phyloP scores from a whole-genome alignment of 2,113 vertebrate genomes.

The Anolis carolinensis region DNA sequence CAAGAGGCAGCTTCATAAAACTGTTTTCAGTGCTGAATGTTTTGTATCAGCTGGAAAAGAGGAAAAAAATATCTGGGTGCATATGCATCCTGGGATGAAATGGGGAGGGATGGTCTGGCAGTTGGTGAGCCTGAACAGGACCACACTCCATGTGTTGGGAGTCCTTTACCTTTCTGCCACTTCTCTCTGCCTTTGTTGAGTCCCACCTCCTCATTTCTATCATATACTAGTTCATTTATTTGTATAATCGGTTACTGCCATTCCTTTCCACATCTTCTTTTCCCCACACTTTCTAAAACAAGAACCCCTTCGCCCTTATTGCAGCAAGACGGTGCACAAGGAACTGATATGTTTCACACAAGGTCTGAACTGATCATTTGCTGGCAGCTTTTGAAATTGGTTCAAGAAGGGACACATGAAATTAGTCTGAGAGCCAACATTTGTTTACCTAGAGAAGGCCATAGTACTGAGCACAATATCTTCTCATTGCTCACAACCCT shows the following conservation, averaged over 20 bases:
- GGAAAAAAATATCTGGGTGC: background rate
- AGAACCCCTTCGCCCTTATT: too few species aligned
- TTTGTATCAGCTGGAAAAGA: background rate
- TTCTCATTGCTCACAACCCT: background rate
- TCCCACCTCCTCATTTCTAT: too few species aligned
- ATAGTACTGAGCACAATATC: background rate
- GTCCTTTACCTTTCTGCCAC: too few species aligned
- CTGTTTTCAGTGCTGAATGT: background rate
- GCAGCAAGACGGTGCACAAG: background rate
- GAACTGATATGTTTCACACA: background rate
- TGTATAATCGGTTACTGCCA: background rate
- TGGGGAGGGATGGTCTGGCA: background rate
- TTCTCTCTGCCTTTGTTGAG: too few species aligned
- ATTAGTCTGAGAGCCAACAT: background rate
- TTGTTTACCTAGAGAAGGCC: background rate
- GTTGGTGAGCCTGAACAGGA: background rate
- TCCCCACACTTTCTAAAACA: background rate
- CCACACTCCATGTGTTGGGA: background rate
- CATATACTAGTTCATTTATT: too few species aligned
- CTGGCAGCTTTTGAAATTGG: background rate
- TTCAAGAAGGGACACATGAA: background rate
- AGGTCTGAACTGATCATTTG: background rate
- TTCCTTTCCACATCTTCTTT: background rate
- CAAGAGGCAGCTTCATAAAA: background rate
- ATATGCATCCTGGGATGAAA: background rate